Evolutionary conservation across 2,797 vertebrate genomes (phyloP), one percentile per base, ranked within the genome.

Genomic region (Bovichtus diacanthus): DNA sequence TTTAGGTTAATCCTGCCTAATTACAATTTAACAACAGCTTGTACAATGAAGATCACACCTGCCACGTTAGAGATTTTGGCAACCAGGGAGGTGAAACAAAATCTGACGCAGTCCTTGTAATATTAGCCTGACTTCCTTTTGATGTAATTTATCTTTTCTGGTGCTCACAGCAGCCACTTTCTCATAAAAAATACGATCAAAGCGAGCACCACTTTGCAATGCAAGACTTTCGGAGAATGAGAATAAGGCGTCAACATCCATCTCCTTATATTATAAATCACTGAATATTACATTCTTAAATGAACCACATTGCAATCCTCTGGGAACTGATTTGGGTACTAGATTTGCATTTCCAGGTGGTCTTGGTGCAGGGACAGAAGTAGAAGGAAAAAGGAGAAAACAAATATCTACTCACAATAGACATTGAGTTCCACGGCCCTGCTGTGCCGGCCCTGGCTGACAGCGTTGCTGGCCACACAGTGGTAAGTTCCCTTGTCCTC

Each of bases 401-500:
- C 0, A 49, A 25, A 58, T 3, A 47, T 49, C 4, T 90, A 97
- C 98, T 99, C 85, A 99, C 98, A 99, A 86, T 96, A 99, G 85
- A 99, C 96, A 15, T 83, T 96, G 70, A 98, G 96, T 0, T 90
- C 88, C 85, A 94, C 78, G 19, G 75, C 54, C 16, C 90, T 90
- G 88, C 97, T 98, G 82, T 87, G 80, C 70, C 0, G 69, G 5
- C 83, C 79, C 59, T 80, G 79, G 85, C 96, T 99, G 90, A 99
- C 91, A 10, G 93, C 84, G 72, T 99, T 99, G 70, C 85, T 94
- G 70, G 91, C 97, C 73, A 95, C 80, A 81, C 98, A 99, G 71
- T 78, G 94, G 86, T 99, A 99, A 65, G 90, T 93, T 11, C 97
- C 98, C 55, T 95, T 95, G 81, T 99, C 98, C 69, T 96, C 95